phyloP scores from a whole-genome alignment of 2,797 vertebrate species.

The Novumbra hubbsi region DNA sequence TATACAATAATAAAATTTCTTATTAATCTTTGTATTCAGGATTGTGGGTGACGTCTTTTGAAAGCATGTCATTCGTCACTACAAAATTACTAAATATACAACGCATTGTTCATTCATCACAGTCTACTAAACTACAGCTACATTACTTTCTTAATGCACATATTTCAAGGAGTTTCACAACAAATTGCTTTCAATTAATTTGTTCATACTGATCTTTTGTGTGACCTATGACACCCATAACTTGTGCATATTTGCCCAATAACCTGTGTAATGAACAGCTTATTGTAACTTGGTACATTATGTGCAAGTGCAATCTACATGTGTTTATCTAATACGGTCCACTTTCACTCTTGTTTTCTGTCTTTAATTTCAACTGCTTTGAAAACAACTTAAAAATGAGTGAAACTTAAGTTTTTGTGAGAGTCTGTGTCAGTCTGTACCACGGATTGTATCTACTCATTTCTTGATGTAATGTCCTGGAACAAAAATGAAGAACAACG shows the following conservation, averaged over 20 bases:
- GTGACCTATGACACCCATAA: background rate
- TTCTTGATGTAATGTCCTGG: constrained; percentile 76
- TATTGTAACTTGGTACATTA: constrained; percentile 3
- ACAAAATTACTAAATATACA: background rate
- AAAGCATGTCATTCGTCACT: background rate
- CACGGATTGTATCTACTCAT: constrained; percentile 57
- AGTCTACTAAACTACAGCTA: background rate
- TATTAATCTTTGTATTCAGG: background rate
- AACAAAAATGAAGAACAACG: constrained; percentile 11
- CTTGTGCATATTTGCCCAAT: constrained; percentile 14
- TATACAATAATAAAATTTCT: background rate
- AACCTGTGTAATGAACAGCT: constrained; percentile 7
- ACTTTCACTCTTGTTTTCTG: background rate
- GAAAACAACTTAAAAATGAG: background rate
- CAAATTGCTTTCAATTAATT: background rate
- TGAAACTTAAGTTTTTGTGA: background rate
- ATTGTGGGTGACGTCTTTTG: background rate
- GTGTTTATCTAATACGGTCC: constrained; percentile 30
- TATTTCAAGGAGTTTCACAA: background rate
- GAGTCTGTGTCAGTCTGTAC: background rate
- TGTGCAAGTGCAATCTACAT: constrained; percentile 37
- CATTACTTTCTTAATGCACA: background rate
- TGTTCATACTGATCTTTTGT: background rate
- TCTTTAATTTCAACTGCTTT: background rate
- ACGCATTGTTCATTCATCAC: background rate